Evolutionary conservation across 2,888 invertebrate species (phyloP), one percentile per base, ranked within the genome.

Genomic region (Theretra japonica): DNA sequence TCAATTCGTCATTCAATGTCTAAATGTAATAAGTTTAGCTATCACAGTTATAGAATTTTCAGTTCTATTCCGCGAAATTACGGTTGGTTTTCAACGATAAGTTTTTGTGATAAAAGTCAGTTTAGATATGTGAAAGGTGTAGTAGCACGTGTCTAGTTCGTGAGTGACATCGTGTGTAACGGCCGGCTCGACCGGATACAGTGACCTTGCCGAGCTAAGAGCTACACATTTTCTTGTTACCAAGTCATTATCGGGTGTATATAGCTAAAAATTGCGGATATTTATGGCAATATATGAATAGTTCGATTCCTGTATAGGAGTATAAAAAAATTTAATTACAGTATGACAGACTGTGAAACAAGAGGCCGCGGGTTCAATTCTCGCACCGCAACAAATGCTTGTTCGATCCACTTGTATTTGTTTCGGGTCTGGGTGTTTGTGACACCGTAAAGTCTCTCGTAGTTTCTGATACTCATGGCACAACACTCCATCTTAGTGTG

Each of bases 141-240:
- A 65, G 65, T 65, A 65, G 65, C 65, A 65, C 65, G 65, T 65
- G 65, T 11, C 17, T 23, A 2, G 23, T 15, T 48, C 65, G 65
- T 65, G 65, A 65, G 65, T 21, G 65, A 4, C 41, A 23, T 65
- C 65, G 41, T 5, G 41, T 48, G 65, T 48, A 65, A 65, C 41
- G 41, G 48, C 48, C 41, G 6, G 65, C 21, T 41, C 65, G 65
- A 41, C 41, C 41, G 23, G 21, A 62, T 15, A 17, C 23, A 48
- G 41, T 65, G 65, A 41, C 48, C 65, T 65, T 65, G 65, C 41
- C 21, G 23, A 17, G 15, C 65, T 15, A 65, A 65, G 65, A 65
- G 65, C 41, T 21, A 65, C 23, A 48, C 65, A 65, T 65, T 15
- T 65, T 41, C 17, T 21, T 33, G 62, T 62, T 62, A 8, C 62